Percentiles rank a stretch among this genome's conserved stretches.
Conservation (phyloP, 2,113 vertebrate genomes). For the Protomyctophum bolini region DNA sequence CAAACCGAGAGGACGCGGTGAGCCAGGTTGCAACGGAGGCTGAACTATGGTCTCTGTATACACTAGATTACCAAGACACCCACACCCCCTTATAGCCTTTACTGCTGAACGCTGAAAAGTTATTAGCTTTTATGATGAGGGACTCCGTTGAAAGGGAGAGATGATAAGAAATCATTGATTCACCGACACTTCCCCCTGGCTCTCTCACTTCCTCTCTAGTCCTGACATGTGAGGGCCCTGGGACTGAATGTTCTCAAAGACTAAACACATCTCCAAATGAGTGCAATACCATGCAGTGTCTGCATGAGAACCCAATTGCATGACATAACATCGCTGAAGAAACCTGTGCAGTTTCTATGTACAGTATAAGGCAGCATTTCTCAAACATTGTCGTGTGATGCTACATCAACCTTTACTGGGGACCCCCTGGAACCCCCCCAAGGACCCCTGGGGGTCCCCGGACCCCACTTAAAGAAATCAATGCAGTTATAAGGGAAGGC, state of each 20-base stretch:
- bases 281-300: too few relatives aligned
- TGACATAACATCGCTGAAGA: neutral
- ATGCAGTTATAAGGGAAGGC: too few relatives aligned
- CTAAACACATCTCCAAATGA: neutral
- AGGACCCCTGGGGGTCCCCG: too few relatives aligned
- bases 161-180: conserved; percentile 50
- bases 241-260: neutral
- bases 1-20: too few relatives aligned
- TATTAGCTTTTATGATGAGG: conserved; percentile 38
- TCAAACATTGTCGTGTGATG: too few relatives aligned
- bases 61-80: neutral
- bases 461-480: too few relatives aligned
- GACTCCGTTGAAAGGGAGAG: conserved; percentile 10
- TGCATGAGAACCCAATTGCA: neutral
- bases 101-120: conserved; percentile 12
- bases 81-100: neutral
- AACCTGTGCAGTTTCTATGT: too few relatives aligned
- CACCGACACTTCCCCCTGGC: conserved; percentile 35
- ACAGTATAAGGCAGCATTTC: too few relatives aligned
- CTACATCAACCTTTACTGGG: too few relatives aligned
- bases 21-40: neutral
- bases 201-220: conserved; percentile 33
- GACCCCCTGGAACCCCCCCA: too few relatives aligned
- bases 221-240: conserved; percentile 7
- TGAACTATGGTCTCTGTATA: neutral